Percentiles rank a stretch among this genome's conserved stretches.
Conservation (phyloP, 1,140 invertebrate genomes). For the Linepithema humile region DNA sequence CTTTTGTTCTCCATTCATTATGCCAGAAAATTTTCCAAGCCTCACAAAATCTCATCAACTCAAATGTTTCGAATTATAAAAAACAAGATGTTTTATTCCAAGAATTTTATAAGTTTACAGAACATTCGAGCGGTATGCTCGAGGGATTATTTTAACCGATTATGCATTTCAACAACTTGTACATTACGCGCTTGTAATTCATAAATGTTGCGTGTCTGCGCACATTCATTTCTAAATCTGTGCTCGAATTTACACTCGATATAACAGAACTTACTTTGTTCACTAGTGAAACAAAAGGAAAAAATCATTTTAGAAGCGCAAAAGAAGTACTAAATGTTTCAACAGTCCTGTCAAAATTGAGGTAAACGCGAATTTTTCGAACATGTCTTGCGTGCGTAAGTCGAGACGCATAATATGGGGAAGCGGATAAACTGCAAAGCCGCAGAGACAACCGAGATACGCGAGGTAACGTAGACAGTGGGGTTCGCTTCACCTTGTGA, state of each 20-base stretch:
- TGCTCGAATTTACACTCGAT: too few relatives aligned
- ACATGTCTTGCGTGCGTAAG: neutral
- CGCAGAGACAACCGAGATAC: constrained; percentile 31
- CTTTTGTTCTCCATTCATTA: constrained; percentile 33
- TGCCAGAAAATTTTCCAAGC: constrained; percentile 12
- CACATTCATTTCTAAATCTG: neutral
- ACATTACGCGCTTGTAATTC: too few relatives aligned
- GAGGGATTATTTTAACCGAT: neutral
- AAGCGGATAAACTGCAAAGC: constrained; percentile 30
- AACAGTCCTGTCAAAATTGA: too few relatives aligned
- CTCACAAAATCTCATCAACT: neutral
- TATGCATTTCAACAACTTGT: neutral
- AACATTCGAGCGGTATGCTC: neutral
- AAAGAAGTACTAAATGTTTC: too few relatives aligned
- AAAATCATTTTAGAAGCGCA: too few relatives aligned
- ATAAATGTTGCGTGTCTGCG: neutral
- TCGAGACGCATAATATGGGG: constrained; percentile 5
- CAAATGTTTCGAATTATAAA: neutral
- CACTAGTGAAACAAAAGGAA: too few relatives aligned
- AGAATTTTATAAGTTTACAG: neutral
- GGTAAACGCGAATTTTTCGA: neutral
- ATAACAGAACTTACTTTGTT: too few relatives aligned
- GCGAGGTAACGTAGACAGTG: constrained; percentile 26
- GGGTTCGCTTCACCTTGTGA: constrained; percentile 49
- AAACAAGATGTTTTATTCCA: neutral